Conservation (phyloP, 2,113 vertebrate species). For the Prionailurus viverrinus region DNA sequence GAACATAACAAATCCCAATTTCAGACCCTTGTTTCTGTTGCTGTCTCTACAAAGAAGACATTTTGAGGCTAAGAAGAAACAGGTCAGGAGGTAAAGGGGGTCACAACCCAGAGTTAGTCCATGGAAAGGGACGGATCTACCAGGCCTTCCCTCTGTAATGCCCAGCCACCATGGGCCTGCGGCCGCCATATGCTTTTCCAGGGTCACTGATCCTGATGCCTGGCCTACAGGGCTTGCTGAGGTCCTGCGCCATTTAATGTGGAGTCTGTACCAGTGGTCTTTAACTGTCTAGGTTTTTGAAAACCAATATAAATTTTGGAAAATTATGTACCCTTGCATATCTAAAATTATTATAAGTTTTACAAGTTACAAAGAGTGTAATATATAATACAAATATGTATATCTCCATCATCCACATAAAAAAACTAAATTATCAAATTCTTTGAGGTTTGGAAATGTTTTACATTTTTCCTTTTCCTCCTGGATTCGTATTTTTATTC, state of each 20-base stretch:
- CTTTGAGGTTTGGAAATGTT: not conserved
- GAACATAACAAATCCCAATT: not conserved
- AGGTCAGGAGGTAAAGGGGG: not conserved
- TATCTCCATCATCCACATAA: not conserved
- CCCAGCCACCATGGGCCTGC: not conserved
- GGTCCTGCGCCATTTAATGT: fast-evolving
- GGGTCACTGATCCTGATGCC: not conserved
- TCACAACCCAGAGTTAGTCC: not conserved
- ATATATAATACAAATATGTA: too few relatives aligned
- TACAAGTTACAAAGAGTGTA: not conserved
- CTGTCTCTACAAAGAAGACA: not conserved
- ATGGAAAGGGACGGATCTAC: not conserved
- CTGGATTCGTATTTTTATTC: not conserved
- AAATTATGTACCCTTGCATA: not conserved
- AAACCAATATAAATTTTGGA: not conserved
- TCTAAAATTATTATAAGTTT: not conserved
- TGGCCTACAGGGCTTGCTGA: not conserved
- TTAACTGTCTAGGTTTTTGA: not conserved
- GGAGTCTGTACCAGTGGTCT: not conserved
- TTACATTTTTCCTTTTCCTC: not conserved
- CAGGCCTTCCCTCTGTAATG: not conserved
- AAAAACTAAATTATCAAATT: not conserved
- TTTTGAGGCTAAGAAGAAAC: not conserved
- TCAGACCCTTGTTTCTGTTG: not conserved
- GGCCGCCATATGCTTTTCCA: not conserved